Evolutionary conservation across 2,797 vertebrate species (phyloP), one percentile per base, ranked within the genome.

Genomic region (Acipenser ruthenus): DNA sequence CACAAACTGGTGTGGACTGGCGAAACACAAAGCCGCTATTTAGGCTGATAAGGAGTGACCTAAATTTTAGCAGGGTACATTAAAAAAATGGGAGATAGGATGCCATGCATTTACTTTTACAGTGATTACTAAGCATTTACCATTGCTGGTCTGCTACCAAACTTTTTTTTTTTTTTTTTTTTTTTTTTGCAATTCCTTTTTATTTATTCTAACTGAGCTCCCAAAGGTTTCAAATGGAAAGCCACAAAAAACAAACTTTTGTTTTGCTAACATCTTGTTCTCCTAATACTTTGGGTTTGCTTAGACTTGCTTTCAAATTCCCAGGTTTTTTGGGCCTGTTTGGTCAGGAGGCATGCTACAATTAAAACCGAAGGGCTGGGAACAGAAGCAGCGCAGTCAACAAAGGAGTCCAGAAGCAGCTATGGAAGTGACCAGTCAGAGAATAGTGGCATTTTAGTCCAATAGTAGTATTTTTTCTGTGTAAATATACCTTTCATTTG

Each of bases 321-420:
- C 58, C 66, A 58, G 75, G 58, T 67, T 60, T 6, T 70, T 62
- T 49, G 15, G 10, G 50, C n/a, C 66, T 67, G 67, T 77, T 74
- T 69, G 73, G 64, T 70, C 65, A 71, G 67, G n/a, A 72, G 66
- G 67, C n/a, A 9, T 11, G 60, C 49, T 66, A 61, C 76, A 79
- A 82, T 78, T 69, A 80, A 73, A 75, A 75, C 71, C 65, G 69
- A 75, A 70, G 74, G 70, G 68, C 65, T 73, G 72, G 70, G 79
- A 83, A 77, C 63, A 66, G 68, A 60, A 48, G 60, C 10, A 9
- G 9, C 18, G 6, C 47, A n/a, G 9, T 10, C 18, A 7, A 62
- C 60, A 62, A 62, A 48, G 10, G 47, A 18, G 9, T 13, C 60
- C 60, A 10, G 13, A 62, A 62, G 47, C 47, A 62, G 18, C 7